Base-by-base conservation (phyloP, 2,888 invertebrate genomes). In the Hermodice carunculata region DNA sequence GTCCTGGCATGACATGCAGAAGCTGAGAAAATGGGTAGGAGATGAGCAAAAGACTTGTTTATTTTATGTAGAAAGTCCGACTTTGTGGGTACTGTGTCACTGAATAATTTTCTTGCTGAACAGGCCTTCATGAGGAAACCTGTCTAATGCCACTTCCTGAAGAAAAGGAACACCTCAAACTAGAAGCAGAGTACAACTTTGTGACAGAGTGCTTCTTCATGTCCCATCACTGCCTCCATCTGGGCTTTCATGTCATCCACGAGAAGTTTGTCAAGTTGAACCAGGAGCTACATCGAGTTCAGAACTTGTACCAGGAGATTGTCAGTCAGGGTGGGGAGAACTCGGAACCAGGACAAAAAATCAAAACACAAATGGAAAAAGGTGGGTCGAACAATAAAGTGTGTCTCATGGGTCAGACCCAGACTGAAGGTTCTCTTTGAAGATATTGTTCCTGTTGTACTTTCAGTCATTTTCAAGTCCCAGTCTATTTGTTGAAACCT, bases 151-250 rank as follows among this genome's bases (percentile, higher is more conserved):
- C 95, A 14, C 83, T 88, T 0, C 88, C 64, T 28, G 82, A 90
- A 57, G 72, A 48, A 26, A 71, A 70, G 8, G 74, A 77, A 28
- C 53, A 40, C 17, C 60, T 28, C 8, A 24, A 1, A 6, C n/a
- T 42, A 5, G 67, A 71, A 32, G n/a, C 40, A 11, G 61, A 43
- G 3, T 82, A 76, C 64, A 78, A 67, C 58, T 97, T 97, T 85
- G 91, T 95, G 17, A 95, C 95, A 0, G 95, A 96, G 83, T 93
- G 94, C 78, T 97, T 96, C 85, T 96, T 92, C 86, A 90, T 96
- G 89, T 92, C 95, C 0, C 96, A 97, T 83, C 92, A 92, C 79
- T 91, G 94, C 54, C 89, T 96, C 59, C 92, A 95, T 83, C 89
- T 96, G 58, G 92, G 92, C 0, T 86, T 87, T 69, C 83, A 84